Base-by-base conservation (phyloP, 2,113 vertebrate species). In the Gallinago media region DNA sequence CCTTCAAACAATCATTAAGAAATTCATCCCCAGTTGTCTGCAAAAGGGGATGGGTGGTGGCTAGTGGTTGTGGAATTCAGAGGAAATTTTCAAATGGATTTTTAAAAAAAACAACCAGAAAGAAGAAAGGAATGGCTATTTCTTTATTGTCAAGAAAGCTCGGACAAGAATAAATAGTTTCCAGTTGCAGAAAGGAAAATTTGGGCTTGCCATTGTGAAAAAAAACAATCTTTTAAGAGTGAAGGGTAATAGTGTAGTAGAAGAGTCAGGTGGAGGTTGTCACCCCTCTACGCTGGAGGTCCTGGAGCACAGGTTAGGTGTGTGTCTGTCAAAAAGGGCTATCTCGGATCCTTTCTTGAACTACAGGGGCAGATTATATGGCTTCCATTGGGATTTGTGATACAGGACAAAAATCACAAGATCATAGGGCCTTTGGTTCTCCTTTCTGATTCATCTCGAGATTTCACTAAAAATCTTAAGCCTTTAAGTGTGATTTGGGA, bases 291-390 rank as follows among this genome's bases (percentile, higher is more conserved):
- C 26, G 12, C 38, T 40, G 71, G 42, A 74, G n/a, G 29, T 16
- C 40, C 42, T 7, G 25, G 71, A 58, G 61, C 26, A 8, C 2
- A 10, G 18, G 19, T 23, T 38, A 10, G 44, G 7, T 12, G 16
- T 2, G 0, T 11, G 15, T 42, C 17, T 13, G 20, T 23, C 7
- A 81, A 22, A 54, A 40, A 14, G 8, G 3, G 2, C 6, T 44
- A 9, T 13, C 32, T 22, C 2, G 16, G 46, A 54, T 55, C 31
- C 67, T 19, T 42, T 44, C 56, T 34, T 40, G n/a, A 46, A 40
- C 46, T 38, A 5, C 8, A 11, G 23, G 23, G 5, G 8, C n/a
- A 31, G 34, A 22, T 13, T 13, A 8, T 8, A 5, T 8, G 31
- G 15, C 5, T 61, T n/a, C 12, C 31, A 11, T 61, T 38, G 0